These are phyloP conservation scores for Drosophila mimetica DNA, from an alignment of 2,888 invertebrate species.

Conservation along the genomic window DNA sequence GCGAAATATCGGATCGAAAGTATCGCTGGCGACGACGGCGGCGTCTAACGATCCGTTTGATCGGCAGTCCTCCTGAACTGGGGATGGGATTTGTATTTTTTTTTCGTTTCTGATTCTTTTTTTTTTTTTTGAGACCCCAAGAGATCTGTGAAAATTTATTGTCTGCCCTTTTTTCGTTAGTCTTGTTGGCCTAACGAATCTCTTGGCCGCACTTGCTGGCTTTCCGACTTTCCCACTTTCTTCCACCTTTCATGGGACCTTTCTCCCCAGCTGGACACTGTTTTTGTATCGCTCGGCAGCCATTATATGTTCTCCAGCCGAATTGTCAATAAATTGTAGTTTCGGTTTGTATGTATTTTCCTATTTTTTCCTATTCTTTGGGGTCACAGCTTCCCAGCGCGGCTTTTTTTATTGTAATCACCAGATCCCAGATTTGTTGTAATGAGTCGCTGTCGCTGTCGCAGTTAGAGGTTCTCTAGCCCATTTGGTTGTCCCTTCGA, in stretches of 20 bases:
- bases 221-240: slow-evolving; percentile 57
- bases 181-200: slow-evolving; percentile 38
- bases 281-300: slow-evolving; percentile 36
- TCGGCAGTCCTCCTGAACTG: slow-evolving; percentile 53
- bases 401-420: slow-evolving; percentile 69
- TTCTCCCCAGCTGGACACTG: slow-evolving; percentile 78
- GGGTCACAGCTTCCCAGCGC: slow-evolving; percentile 51
- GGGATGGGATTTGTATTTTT: slow-evolving; percentile 1
- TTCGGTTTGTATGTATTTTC: slow-evolving; percentile 38
- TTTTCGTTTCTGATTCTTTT: not conserved
- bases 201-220: slow-evolving; percentile 47
- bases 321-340: slow-evolving; percentile 77
- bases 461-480: slow-evolving; percentile 19
- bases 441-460: slow-evolving; percentile 60
- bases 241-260: slow-evolving; percentile 52
- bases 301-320: slow-evolving; percentile 63
- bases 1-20: slow-evolving; percentile 35
- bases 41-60: slow-evolving; percentile 77
- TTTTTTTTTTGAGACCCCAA: slow-evolving; percentile 12
- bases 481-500: slow-evolving; percentile 61
- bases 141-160: slow-evolving; percentile 62
- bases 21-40: slow-evolving; percentile 60
- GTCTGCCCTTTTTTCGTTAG: slow-evolving; percentile 46
- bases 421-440: slow-evolving; percentile 60
- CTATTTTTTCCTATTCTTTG: slow-evolving; percentile 16